Base-by-base conservation (phyloP, 2,888 invertebrate species). In the Leucophenga maculata region DNA sequence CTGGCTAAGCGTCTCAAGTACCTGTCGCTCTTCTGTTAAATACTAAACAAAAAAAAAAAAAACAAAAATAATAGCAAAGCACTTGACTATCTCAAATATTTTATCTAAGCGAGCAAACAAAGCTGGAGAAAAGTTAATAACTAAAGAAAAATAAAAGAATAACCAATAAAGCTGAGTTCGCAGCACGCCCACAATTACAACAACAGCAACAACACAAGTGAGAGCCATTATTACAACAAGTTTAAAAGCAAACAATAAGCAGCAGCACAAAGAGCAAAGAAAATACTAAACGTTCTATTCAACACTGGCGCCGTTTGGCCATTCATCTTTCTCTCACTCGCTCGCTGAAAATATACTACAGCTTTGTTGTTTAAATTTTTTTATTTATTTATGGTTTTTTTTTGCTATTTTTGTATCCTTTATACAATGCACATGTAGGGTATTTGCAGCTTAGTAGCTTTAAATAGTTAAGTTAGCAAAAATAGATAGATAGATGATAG, bases 311-410 rank as follows among this genome's bases (percentile, higher is more conserved):
- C 62, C 22, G 31, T 26, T 54, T 18, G 9, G 18, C 13, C 22
- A 13, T 54, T 3, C 13, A 54, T 20, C 9, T 20, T 20, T 20
- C 3, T 54, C 22, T 11, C 11, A 39, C 39, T 39, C 39, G 11
- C 8, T 52, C 4, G n/a, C 32, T n/a, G n/a, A n/a, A n/a, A 18
- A 18, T 8, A 16, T 20, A 39, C 9, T 39, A n/a, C 11, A n/a
- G 39, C n/a, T 18, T 67, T 54, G 70, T 67, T 59, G 31, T 64
- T 70, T 70, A 67, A 67, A 67, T 70, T 67, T 70, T 71, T 60
- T 46, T 52, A 52, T 62, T 68, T 52, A 31, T 46, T 65, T 66
- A 39, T 26, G 11, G 26, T 32, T 54, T 67, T 55, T 54, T 67
- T 55, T 50, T 64, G 18, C 16, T 48, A 44, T 32, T n/a, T 55